These are phyloP conservation scores for Corythornis vintsioides DNA, from an alignment of 2,113 vertebrate species.

Conservation along the genomic window DNA sequence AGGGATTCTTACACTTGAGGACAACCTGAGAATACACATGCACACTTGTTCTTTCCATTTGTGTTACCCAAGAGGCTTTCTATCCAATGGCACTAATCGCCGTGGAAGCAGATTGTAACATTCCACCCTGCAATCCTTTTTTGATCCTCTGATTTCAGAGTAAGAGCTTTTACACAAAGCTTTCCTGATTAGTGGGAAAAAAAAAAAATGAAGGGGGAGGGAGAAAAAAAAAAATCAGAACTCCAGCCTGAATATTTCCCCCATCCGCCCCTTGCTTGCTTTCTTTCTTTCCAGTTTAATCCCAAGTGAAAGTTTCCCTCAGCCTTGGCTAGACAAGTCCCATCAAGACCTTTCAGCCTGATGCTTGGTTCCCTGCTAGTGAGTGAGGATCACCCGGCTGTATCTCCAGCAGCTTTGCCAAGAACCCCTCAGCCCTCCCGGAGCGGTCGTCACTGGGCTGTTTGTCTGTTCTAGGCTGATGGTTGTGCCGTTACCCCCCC, in stretches of 20 bases:
- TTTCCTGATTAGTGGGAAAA: conserved; percentile 61
- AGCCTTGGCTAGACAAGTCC: conserved; percentile 30
- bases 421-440: not conserved
- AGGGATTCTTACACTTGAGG: conserved; percentile 64
- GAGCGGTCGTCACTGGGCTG: not conserved
- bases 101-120: conserved; percentile 67
- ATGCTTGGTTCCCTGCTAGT: not conserved
- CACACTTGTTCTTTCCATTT: conserved; percentile 65
- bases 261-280: not conserved
- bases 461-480: not conserved
- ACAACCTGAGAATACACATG: conserved; percentile 43
- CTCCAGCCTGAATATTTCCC: not conserved
- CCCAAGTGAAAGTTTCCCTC: conserved; percentile 52
- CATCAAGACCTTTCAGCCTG: not conserved
- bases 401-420: conserved; percentile 7
- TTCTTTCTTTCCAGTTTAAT: not conserved
- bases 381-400: not conserved
- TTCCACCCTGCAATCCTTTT: conserved; percentile 63
- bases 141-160: conserved; percentile 65
- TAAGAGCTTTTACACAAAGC: conserved; percentile 61
- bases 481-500: not conserved
- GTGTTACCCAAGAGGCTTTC: conserved; percentile 70
- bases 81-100: conserved; percentile 45
- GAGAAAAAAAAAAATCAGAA: not conserved
- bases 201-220: not conserved